These are phyloP conservation scores for Zapus hudsonius DNA, from an alignment of 2,113 vertebrate genomes.

Conservation along the genomic window DNA sequence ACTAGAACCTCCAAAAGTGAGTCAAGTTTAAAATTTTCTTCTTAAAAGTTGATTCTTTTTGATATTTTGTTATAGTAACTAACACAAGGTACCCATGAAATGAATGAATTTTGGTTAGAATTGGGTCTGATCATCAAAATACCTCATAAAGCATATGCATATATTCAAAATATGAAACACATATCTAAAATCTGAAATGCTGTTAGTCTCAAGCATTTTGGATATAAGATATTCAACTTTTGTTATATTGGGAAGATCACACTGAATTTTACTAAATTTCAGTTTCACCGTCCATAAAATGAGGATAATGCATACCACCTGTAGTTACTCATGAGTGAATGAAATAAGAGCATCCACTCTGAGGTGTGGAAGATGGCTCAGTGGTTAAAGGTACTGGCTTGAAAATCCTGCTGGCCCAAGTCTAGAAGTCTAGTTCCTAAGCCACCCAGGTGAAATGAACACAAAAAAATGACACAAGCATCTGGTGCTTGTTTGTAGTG, in stretches of 20 bases:
- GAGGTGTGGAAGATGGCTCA: no score
- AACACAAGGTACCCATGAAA: not conserved
- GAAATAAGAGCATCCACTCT: not conserved
- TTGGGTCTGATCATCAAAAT: not conserved
- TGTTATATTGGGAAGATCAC: not conserved
- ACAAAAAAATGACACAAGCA: no score
- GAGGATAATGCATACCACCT: not conserved
- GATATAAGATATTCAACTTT: not conserved
- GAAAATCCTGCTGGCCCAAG: no score
- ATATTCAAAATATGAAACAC: not conserved
- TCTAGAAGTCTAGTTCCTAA: no score
- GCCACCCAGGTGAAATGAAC: no score
- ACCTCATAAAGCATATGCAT: not conserved
- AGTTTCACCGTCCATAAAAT: slow-evolving; percentile 29
- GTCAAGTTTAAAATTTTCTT: not conserved
- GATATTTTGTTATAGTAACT: not conserved
- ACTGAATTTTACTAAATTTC: not conserved
- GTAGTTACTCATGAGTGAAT: not conserved
- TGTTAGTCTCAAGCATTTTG: not conserved
- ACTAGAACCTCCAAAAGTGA: not conserved
- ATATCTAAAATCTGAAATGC: not conserved
- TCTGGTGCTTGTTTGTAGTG: no score
- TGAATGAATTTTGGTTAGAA: not conserved
- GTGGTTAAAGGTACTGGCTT: no score
- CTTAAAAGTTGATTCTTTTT: not conserved